Conservation (phyloP, 2,888 invertebrate genomes). For the Tethea ocularis region DNA sequence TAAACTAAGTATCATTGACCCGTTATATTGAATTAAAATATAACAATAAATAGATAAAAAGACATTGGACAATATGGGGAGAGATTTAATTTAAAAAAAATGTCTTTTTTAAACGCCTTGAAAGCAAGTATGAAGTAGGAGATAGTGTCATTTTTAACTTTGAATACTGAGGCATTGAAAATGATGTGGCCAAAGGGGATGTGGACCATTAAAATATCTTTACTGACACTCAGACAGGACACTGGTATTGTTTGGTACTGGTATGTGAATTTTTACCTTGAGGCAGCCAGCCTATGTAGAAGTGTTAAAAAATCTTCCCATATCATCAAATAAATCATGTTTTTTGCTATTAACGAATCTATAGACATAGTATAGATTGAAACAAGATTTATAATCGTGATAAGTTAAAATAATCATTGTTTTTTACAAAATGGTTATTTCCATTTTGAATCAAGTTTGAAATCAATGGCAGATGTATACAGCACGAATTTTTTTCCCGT, state of each 20-base stretch:
- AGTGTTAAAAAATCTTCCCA: conserved; percentile 30
- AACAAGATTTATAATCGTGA: neutral
- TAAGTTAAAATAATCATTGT: neutral
- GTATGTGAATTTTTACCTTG: no score
- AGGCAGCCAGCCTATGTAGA: no score
- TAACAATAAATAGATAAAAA: conserved; percentile 28
- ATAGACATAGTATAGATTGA: conserved; percentile 38
- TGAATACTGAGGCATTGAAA: no score
- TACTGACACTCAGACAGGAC: no score
- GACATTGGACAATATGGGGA: conserved; percentile 5
- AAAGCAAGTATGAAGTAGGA: neutral
- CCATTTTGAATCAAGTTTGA: no score
- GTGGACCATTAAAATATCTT: no score
- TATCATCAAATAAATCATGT: conserved; percentile 25
- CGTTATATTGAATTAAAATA: conserved; percentile 46
- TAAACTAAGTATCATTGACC: conserved; percentile 61
- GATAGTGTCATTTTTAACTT: neutral
- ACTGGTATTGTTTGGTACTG: no score
- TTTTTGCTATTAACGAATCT: conserved; percentile 40
- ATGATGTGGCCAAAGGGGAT: no score
- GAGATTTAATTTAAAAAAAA: neutral
- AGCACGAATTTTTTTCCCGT: no score
- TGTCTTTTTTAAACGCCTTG: conserved; percentile 1
- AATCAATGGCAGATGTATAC: no score
- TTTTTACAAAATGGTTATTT: no score